A percentile compares a stretch with the other conserved stretches of the same genome.
These are phyloP conservation scores for Nomada lathburiana DNA, from an alignment of 2,888 invertebrate species.

Conservation along the genomic window DNA sequence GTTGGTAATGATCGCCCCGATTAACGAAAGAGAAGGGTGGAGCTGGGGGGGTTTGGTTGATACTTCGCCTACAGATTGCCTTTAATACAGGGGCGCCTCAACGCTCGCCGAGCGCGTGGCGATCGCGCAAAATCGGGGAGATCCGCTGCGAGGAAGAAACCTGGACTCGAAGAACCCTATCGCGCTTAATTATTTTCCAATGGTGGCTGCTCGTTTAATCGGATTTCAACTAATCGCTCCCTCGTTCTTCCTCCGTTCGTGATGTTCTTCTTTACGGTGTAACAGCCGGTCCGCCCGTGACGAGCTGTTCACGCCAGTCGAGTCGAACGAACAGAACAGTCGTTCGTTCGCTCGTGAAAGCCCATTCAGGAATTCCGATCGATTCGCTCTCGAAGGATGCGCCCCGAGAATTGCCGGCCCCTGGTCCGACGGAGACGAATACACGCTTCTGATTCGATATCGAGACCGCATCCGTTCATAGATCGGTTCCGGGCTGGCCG, in stretches of 20 bases:
- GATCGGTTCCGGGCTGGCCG: background rate
- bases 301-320: conserved; percentile 6
- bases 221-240: conserved; percentile 66
- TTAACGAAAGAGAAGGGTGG: conserved; percentile 12
- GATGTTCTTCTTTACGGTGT: conserved; percentile 48
- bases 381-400: conserved; percentile 41
- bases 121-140: conserved; percentile 42
- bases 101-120: conserved; percentile 20
- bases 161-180: conserved; percentile 60
- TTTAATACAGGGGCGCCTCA: conserved; percentile 42
- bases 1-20: conserved; percentile 61
- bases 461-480: conserved; percentile 13
- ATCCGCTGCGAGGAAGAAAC: conserved; percentile 23
- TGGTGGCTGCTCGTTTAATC: conserved; percentile 67
- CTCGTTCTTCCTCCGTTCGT: conserved; percentile 27
- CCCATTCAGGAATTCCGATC: conserved; percentile 52
- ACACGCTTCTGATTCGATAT: conserved; percentile 34
- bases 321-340: background rate
- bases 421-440: conserved; percentile 29
- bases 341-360: conserved; percentile 43
- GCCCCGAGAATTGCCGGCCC: conserved; percentile 38
- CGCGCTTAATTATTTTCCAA: conserved; percentile 70
- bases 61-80: conserved; percentile 50
- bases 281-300: conserved; percentile 47
- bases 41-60: background rate